Base-by-base conservation (phyloP, 1,140 invertebrate genomes). In the Leptinotarsa texana region DNA sequence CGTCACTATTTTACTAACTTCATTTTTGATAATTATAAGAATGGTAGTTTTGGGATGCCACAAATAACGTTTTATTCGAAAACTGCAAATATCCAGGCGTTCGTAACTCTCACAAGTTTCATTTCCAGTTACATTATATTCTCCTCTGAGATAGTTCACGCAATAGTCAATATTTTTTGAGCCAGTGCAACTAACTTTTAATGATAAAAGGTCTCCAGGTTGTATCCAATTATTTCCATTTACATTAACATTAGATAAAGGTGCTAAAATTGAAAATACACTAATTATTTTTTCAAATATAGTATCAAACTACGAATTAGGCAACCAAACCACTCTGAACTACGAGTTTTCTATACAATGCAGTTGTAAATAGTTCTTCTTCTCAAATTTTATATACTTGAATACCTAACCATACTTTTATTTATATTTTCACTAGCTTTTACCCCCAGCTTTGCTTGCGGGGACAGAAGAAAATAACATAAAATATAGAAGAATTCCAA, bases 221-320 rank as follows among this genome's bases (percentile, higher is more conserved):
- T 94, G 90, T 17, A 95, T 87, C 94, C 94, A 96, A 79, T 92
- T 92, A 51, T 90, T 90, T 6, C 93, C 93, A 17, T 88, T 89
- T 5, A 92, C 89, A 13, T 88, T 89, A 13, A 94, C 84, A 78
- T 90, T 89, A 17, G 86, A 83, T 73, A 95, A 87, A 1, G 93
- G 91, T 80, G 88, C 93, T 94, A 80, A 24, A 87, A 88, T 42
- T 42, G 33, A 42, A 42, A 42, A 42, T 0, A 11, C 33, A 42
- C 8, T 42, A 42, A 11, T 42, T 42, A 42, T 42, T 42, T 42
- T 42, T 3, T 42, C 33, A 42, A 11, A 42, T 3, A 3, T 8
- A 42, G 2, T 11, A 42, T 42, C 33, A 42, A 11, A 11, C 8
- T 11, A 11, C 11, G 2, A 42, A 42, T 42, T 3, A 42, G 8